Conservation (phyloP, 2,797 vertebrate genomes). For the Clarias pachynema region DNA sequence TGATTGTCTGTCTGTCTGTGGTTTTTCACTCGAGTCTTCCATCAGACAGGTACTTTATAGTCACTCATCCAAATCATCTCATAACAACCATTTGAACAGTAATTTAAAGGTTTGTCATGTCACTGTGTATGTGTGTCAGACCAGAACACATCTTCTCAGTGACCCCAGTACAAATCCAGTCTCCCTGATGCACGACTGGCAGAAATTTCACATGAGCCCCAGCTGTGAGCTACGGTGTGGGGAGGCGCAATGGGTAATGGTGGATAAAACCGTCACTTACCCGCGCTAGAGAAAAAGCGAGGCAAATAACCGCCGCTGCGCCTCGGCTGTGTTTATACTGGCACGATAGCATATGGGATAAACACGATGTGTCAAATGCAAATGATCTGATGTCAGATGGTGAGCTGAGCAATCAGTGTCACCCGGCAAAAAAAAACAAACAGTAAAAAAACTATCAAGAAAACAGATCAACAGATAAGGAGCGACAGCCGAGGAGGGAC, state of each 20-base stretch:
- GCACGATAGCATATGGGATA: constrained; percentile 57
- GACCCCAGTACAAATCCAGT: background rate
- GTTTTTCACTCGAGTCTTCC: background rate
- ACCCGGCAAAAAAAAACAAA: background rate
- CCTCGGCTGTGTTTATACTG: constrained; percentile 71
- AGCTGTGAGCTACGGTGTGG: background rate
- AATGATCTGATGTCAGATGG: constrained; percentile 67
- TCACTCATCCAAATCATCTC: background rate
- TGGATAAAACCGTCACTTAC: constrained; percentile 31
- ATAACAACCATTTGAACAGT: background rate
- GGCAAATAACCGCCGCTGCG: constrained; percentile 74
- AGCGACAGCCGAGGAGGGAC: too few relatives aligned
- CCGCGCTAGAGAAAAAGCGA: constrained; percentile 62
- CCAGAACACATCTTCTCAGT: background rate
- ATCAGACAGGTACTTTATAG: background rate
- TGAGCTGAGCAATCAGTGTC: constrained; percentile 15
- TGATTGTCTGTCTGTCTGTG: constrained; percentile 8
- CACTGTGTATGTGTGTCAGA: background rate
- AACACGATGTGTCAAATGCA: constrained; percentile 72
- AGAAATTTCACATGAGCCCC: background rate
- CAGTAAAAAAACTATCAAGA: constrained; percentile 18
- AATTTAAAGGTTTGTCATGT: background rate
- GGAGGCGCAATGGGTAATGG: background rate
- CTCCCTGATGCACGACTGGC: background rate
- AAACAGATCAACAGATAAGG: constrained; percentile 10